Evolutionary conservation across 2,113 vertebrate genomes (phyloP).

Genomic region (Antechinus flavipes): DNA sequence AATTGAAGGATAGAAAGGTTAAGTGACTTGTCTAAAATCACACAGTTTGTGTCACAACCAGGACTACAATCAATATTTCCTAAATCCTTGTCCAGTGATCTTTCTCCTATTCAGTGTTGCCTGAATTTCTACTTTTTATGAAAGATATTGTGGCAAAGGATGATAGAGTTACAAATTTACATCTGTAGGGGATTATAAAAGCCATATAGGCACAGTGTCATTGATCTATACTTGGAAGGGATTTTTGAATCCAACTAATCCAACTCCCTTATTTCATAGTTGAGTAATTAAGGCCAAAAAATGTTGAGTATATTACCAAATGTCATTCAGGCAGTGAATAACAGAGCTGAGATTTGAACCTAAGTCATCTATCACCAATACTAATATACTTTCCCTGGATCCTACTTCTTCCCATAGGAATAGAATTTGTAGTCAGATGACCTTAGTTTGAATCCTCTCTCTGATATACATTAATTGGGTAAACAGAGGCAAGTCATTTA

Average conservation of each 20-base stretch:
- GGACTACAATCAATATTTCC: background rate
- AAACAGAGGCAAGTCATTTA: background rate
- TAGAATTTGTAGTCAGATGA: background rate
- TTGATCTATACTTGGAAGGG: background rate
- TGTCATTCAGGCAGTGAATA: background rate
- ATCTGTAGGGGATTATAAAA: background rate
- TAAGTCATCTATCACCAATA: background rate
- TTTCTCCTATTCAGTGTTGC: background rate
- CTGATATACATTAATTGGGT: background rate
- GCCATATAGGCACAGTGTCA: background rate
- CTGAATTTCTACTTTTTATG: background rate
- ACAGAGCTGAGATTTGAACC: background rate
- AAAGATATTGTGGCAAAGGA: background rate
- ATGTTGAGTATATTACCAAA: background rate
- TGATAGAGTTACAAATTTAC: background rate
- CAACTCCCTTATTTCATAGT: background rate
- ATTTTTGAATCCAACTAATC: background rate
- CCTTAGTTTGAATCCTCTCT: background rate
- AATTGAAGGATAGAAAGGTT: background rate
- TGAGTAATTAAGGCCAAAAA: background rate
- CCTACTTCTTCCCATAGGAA: background rate
- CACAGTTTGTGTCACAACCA: background rate
- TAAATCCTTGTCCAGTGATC: background rate
- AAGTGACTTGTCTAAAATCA: background rate
- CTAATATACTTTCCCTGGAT: background rate